Base-by-base conservation (phyloP, 2,797 vertebrate genomes). In the Lepidocolaptes lacrymiger region DNA sequence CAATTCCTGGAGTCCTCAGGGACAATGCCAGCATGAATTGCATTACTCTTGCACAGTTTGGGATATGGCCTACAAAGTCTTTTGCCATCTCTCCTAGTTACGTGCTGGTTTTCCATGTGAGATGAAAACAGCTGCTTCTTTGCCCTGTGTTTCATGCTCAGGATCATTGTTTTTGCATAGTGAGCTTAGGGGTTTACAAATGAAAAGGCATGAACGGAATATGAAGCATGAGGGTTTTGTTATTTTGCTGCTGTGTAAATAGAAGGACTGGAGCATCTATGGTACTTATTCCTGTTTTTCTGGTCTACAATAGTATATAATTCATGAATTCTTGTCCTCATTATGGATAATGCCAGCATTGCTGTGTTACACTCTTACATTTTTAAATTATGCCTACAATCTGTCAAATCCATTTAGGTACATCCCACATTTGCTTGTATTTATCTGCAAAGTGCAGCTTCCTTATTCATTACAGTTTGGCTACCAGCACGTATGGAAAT, bases 401-500 rank as follows among this genome's bases (percentile, higher is more conserved):
- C 72, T 95, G 77, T 95, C 95, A 89, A 61, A 88, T 91, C 67
- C 83, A 23, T 95, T 95, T 93, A 95, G 85, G 74, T 90, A 72
- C 93, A 86, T 78, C 80, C 81, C 68, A 86, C 74, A 78, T 80
- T 97, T 95, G 94, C 91, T 96, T 97, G 92, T 92, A 96, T 94
- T 96, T 97, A 95, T 94, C 95, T 95, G 74, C 91, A 56, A 41
- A 95, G 56, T 54, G 91, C 83, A 95, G 32, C 55, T 43, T 97
- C 93, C 93, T 97, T 96, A 88, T 97, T 97, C 90, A 72, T 75
- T 94, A 49, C 84, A 95, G 83, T 54, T 94, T 79, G 78, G 63
- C 95, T 97, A 96, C 94, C 92, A 95, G 75, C 87, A 62, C 95
- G 96, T 87, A 94, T 97, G 96, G 94, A 96, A 97, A 87, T 88